Conservation (phyloP, 1,140 invertebrate genomes). For the Harlomillsia oculata region DNA sequence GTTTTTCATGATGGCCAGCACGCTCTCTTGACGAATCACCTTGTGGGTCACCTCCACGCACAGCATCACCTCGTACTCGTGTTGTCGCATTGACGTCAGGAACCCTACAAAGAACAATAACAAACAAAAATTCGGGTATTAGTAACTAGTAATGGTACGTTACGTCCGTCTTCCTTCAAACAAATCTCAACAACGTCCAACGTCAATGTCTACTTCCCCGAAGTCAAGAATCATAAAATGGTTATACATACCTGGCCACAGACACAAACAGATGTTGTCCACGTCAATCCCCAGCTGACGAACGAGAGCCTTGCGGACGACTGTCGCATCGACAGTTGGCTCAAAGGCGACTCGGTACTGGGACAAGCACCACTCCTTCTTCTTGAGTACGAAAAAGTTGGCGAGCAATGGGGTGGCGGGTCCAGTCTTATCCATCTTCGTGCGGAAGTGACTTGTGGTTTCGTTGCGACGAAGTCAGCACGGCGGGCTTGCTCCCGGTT, state of each 20-base stretch:
- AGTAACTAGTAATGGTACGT: slow-evolving; percentile 40
- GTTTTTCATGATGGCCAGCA: slow-evolving; percentile 45
- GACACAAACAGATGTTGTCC: background rate
- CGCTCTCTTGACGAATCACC: slow-evolving; percentile 52
- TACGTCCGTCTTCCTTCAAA: slow-evolving; percentile 65
- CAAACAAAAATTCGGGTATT: slow-evolving; percentile 39
- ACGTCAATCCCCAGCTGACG: slow-evolving; percentile 44
- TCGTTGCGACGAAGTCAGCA: no score
- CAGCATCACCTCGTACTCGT: slow-evolving; percentile 60
- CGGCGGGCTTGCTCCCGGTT: no score
- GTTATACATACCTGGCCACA: background rate
- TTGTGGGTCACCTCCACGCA: slow-evolving; percentile 49
- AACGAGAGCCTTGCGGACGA: slow-evolving; percentile 53
- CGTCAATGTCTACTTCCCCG: background rate
- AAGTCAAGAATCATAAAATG: background rate
- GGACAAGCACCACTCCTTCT: background rate
- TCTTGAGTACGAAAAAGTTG: slow-evolving; percentile 11
- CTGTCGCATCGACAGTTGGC: slow-evolving; percentile 59
- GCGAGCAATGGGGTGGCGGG: background rate
- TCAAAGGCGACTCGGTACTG: slow-evolving; percentile 72
- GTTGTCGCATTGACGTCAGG: slow-evolving; percentile 64
- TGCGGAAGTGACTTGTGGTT: no score
- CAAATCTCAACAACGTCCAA: slow-evolving; percentile 44
- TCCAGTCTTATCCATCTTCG: background rate
- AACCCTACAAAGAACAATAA: slow-evolving; percentile 65